Evolutionary conservation across 2,797 vertebrate genomes (phyloP), one percentile per base, ranked within the genome.

Genomic region (Alectoris magna): DNA sequence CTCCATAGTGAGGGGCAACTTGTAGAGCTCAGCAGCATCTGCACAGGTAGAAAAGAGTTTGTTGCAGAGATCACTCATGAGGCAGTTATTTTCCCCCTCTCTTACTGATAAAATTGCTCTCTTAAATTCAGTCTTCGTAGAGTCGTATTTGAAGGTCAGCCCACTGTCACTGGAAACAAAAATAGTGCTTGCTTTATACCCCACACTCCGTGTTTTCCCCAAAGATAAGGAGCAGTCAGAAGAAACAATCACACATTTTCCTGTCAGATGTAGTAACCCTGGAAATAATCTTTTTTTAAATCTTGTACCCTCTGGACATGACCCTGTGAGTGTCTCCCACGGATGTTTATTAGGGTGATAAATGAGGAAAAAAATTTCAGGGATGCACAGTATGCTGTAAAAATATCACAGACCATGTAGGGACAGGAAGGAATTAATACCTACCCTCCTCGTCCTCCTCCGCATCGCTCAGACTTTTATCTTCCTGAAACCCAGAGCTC

Each of bases 1-100:
- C 95, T 99, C 98, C 97, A 99, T 98, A 16, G 98, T 98, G 88
- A 99, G 97, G 70, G 98, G 98, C 70, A 97, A 70, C 90, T 95
- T 98, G 86, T 95, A 95, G 53, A 97, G 94, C 73, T 97, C 97
- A 27, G 97, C 95, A 64, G 93, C 71, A 67, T 97, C 98, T 99
- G 80, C 44, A 88, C 84, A 95, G 83, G 48, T 95, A 72, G 93
- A 68, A 91, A 56, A 82, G 0, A 1, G 4, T 56, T 90, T 53
- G 24, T 86, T 86, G 84, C 46, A 63, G 39, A 84, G 67, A 46
- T 59, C 7, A 1, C 31, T 80, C 39, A 26, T 14, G 24, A 72
- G 26, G 41, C 62, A 58, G 38, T 43, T 67, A 31, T 82, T 90
- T 88, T 1, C 22, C 53, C 26, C 48, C 7, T 39, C 66, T n/a